A percentile compares a stretch with the other conserved stretches of the same genome.
These are phyloP conservation scores for Benthosema pterotum DNA, from an alignment of 2,797 vertebrate genomes.

Conservation along the genomic window DNA sequence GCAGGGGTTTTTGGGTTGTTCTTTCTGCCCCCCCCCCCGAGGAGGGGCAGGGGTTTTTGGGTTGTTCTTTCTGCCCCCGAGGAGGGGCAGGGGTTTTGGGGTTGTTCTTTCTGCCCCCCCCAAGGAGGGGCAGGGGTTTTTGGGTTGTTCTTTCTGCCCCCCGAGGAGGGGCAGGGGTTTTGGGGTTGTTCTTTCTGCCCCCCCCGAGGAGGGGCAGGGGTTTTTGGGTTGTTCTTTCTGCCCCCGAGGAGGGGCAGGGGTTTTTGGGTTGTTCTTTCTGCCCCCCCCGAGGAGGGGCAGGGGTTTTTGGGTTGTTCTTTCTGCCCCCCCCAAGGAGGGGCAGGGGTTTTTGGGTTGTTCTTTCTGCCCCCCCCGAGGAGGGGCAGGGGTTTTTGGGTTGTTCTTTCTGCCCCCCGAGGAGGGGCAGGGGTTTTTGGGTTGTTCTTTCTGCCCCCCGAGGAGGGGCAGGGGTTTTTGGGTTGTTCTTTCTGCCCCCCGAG, in stretches of 20 bases:
- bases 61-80: slow-evolving; percentile 6
- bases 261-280: not conserved
- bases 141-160: not conserved
- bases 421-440: not conserved
- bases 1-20: not conserved
- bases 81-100: not conserved
- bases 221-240: not conserved
- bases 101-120: not conserved
- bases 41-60: not conserved
- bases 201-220: not conserved
- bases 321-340: slow-evolving; percentile 1
- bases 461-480: not conserved
- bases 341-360: not conserved
- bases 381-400: not conserved
- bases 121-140: slow-evolving; percentile 1
- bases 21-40: slow-evolving; percentile 2
- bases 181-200: not conserved
- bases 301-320: not conserved
- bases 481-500: slow-evolving; percentile 3
- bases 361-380: slow-evolving; percentile 1
- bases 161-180: not conserved
- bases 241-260: slow-evolving; percentile 1
- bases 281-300: slow-evolving; percentile 1
- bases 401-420: slow-evolving; percentile 3
- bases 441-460: slow-evolving; percentile 2